A percentile compares a stretch with the other conserved stretches of the same genome.
phyloP scores from a whole-genome alignment of 2,113 vertebrate genomes.

The Ciconia maguari region DNA sequence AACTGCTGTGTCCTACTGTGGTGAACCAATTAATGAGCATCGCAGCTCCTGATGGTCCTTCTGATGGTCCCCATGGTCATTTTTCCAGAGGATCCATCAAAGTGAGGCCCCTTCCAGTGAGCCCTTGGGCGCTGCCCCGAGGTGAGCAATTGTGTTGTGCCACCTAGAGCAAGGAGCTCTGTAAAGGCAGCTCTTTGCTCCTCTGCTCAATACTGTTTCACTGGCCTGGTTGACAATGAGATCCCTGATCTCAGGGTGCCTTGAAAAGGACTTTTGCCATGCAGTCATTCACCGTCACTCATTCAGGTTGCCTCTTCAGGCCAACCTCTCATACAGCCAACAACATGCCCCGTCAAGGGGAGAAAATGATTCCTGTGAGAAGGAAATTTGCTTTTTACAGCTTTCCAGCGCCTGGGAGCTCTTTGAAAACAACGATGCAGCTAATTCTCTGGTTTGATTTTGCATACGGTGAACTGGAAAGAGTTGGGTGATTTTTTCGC shows the following conservation, averaged over 20 bases:
- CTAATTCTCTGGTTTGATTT: neutral
- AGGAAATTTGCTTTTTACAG: neutral
- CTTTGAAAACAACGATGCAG: neutral
- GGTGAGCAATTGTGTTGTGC: neutral
- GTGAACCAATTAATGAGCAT: neutral
- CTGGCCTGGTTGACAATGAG: neutral
- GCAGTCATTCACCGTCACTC: neutral
- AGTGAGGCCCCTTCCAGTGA: neutral
- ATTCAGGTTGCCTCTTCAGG: neutral
- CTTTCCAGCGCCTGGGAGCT: neutral
- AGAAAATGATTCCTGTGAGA: neutral
- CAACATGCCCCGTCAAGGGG: neutral
- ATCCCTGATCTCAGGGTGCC: neutral
- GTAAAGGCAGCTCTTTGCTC: neutral
- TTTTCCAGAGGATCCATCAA: neutral
- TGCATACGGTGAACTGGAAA: neutral
- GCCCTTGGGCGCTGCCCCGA: neutral
- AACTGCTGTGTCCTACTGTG: neutral
- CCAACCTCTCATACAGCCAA: neutral
- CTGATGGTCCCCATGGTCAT: neutral
- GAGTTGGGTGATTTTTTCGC: neutral
- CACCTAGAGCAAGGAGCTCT: neutral
- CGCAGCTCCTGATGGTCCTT: neutral
- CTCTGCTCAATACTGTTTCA: neutral
- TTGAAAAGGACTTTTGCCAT: neutral